These are phyloP conservation scores for Pogona vitticeps DNA, from an alignment of 2,113 vertebrate species.

Conservation along the genomic window DNA sequence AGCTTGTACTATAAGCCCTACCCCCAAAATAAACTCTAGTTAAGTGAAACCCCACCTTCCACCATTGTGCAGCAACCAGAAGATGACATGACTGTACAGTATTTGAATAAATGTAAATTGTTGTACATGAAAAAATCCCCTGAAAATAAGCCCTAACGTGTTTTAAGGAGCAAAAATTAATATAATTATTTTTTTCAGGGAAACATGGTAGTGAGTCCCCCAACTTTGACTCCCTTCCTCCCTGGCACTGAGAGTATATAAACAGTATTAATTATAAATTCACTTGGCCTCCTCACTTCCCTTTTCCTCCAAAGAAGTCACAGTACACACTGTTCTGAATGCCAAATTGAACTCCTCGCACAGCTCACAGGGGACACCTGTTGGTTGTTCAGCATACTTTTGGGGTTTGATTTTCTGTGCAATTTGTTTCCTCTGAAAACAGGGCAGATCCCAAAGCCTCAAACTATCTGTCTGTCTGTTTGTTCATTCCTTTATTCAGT, in stretches of 20 bases:
- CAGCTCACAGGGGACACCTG: slow-evolving; percentile 7
- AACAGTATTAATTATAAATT: not conserved
- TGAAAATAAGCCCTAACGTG: too few relatives aligned
- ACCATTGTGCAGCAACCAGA: too few relatives aligned
- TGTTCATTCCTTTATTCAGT: not conserved
- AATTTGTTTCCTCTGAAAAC: not conserved
- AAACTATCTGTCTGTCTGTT: too few relatives aligned
- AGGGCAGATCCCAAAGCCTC: not conserved
- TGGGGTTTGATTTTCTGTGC: not conserved
- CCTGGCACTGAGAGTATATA: not conserved
- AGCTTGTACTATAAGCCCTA: too few relatives aligned
- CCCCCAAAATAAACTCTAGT: too few relatives aligned
- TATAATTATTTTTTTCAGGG: too few relatives aligned
- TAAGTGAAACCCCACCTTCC: too few relatives aligned
- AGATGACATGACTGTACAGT: too few relatives aligned
- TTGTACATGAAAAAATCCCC: too few relatives aligned
- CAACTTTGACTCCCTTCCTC: not conserved
- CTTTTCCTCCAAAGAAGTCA: not conserved
- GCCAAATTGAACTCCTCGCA: not conserved
- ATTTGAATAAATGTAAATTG: too few relatives aligned
- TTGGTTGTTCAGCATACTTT: not conserved
- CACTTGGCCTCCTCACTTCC: not conserved
- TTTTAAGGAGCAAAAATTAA: too few relatives aligned
- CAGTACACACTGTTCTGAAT: not conserved
- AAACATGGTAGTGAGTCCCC: too few relatives aligned